Base-by-base conservation (phyloP, 2,888 invertebrate species). In the Calliphora vomitoria region DNA sequence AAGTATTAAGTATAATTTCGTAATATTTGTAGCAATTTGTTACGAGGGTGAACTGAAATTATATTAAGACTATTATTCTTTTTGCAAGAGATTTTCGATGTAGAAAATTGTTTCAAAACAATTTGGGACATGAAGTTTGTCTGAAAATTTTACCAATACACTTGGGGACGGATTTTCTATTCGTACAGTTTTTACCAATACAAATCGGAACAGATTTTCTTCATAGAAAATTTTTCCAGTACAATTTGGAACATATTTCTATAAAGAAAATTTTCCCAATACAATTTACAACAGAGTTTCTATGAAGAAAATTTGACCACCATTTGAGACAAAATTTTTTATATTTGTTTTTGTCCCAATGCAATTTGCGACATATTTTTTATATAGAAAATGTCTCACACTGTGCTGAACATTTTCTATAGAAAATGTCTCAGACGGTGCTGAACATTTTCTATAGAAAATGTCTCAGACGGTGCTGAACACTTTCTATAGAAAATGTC, bases 21-120 rank as follows among this genome's bases (percentile, higher is more conserved):
- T 69, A 60, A 69, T 62, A 71, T 69, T 60, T 20, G 38, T 10
- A n/a, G 13, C 15, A 60, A 60, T 38, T 69, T 69, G 47, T 13
- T 44, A 25, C 25, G 20, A 25, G 3, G 4, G 58, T 10, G 8
- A 58, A 25, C n/a, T 15, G 6, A 50, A 50, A 50, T 44, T 44
- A 11, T 35, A 6, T 4, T 35, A 35, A 35, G 4, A 5, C 3
- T 4, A 35, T 35, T n/a, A n/a, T n/a, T n/a, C n/a, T n/a, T n/a
- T n/a, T 35, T 35, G 35, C 4, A 35, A 35, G 11, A 10, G 11
- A 44, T 11, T 13, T 50, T 5, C 4, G 35, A 44, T 11, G 8
- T 11, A 41, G 41, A 41, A 41, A 41, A 41, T 4, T 41, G 44
- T 11, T 11, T 44, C 11, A 44, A 44, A 8, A 44, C 44, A 44